A percentile compares a stretch with the other conserved stretches of the same genome.
phyloP scores from a whole-genome alignment of 2,113 vertebrate genomes.

The Caranx melampygus region DNA sequence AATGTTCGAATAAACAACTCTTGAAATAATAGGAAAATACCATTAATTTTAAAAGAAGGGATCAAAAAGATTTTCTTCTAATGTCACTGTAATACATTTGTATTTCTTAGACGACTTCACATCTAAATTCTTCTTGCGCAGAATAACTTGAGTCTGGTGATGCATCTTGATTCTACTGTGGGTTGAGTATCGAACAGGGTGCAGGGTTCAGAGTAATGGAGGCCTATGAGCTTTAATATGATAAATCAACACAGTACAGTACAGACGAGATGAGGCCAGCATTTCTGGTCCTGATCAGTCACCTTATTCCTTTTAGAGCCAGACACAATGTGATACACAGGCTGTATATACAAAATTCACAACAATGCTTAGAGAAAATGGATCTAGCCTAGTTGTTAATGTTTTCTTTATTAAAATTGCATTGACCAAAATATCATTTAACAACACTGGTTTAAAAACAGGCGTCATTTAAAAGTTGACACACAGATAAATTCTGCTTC shows the following conservation, averaged over 20 bases:
- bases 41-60: neutral
- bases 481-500: neutral
- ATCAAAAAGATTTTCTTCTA: neutral
- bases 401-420: neutral
- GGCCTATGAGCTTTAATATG: slow-evolving; percentile 33
- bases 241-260: slow-evolving; percentile 1
- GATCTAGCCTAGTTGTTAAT: neutral
- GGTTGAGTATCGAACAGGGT: slow-evolving; percentile 1
- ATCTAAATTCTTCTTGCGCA: neutral
- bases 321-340: neutral
- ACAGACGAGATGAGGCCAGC: neutral
- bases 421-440: neutral
- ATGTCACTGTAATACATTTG: neutral
- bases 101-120: neutral
- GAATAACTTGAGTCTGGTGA: slow-evolving; percentile 24
- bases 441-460: neutral
- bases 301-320: neutral
- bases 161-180: neutral
- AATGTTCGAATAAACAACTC: neutral
- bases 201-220: slow-evolving; percentile 8
- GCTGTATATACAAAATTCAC: neutral
- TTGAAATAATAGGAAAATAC: neutral
- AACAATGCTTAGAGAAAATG: neutral
- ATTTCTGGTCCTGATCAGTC: neutral
- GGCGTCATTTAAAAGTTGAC: neutral